These are phyloP conservation scores for Drosophila ficusphila DNA, from an alignment of 1,140 invertebrate species.

Conservation along the genomic window DNA sequence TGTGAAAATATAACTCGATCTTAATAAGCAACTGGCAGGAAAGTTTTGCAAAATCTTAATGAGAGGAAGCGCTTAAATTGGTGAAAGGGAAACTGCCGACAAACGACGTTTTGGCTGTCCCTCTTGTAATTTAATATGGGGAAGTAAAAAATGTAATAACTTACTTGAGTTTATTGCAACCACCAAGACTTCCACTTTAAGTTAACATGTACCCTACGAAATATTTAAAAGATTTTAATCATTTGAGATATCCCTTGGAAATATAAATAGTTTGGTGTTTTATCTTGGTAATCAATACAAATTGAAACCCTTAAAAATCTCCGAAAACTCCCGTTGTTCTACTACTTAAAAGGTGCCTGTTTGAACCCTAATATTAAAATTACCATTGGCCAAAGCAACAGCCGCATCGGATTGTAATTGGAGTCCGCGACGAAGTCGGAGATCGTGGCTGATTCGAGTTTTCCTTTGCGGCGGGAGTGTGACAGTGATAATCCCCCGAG, in stretches of 20 bases:
- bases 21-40: slow-evolving; percentile 11
- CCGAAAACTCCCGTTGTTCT: not conserved
- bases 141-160: not conserved
- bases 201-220: not conserved
- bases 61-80: slow-evolving; percentile 32
- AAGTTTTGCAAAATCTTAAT: not conserved
- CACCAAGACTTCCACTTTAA: not conserved
- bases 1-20: slow-evolving; percentile 25
- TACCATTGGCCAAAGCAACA: slow-evolving; percentile 26
- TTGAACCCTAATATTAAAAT: slow-evolving; percentile 43
- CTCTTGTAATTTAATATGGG: slow-evolving; percentile 1
- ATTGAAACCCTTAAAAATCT: not conserved
- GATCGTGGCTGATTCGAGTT: slow-evolving; percentile 29
- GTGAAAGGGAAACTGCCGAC: slow-evolving; percentile 31
- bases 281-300: too few relatives aligned
- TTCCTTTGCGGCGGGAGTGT: slow-evolving; percentile 24
- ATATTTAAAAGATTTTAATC: not conserved
- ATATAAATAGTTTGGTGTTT: too few relatives aligned
- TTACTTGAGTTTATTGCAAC: not conserved
- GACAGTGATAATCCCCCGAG: slow-evolving; percentile 75
- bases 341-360: not conserved
- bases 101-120: slow-evolving; percentile 2
- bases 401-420: slow-evolving; percentile 46
- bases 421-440: slow-evolving; percentile 2
- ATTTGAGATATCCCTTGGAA: not conserved